Evolutionary conservation across 1,140 invertebrate genomes (phyloP).

Genomic region (Eubasilissa regina): DNA sequence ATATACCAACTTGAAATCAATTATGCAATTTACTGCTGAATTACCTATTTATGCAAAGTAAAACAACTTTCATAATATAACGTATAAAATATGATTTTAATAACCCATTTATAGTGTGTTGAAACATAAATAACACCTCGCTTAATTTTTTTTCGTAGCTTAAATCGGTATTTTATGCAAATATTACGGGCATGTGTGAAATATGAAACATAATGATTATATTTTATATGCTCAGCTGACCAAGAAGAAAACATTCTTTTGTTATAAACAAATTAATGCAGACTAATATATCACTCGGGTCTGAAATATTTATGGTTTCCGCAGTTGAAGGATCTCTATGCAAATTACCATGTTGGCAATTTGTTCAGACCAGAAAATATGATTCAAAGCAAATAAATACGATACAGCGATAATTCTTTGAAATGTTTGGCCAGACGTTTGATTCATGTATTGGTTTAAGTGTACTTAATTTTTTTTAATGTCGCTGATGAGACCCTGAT

Average conservation of each 20-base stretch:
- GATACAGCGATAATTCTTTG: neutral
- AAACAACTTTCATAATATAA: too few species aligned
- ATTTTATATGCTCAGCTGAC: constrained; percentile 19
- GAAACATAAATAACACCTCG: neutral
- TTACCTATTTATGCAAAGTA: too few species aligned
- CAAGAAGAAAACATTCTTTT: constrained; percentile 22
- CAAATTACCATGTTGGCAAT: constrained; percentile 27
- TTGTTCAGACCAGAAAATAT: constrained; percentile 12
- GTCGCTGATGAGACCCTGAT: too few species aligned
- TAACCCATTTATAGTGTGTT: neutral
- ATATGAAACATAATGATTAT: constrained; percentile 4
- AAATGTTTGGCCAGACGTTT: neutral
- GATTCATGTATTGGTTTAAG: neutral
- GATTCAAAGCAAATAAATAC: constrained; percentile 5
- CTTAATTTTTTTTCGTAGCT: neutral
- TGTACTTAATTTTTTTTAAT: too few species aligned
- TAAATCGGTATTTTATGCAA: constrained; percentile 23
- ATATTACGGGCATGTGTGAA: constrained; percentile 4
- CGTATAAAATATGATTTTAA: neutral
- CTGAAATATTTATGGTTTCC: constrained; percentile 26
- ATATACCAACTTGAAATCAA: too few species aligned
- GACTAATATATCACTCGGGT: constrained; percentile 20
- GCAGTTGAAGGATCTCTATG: neutral
- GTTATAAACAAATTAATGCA: neutral
- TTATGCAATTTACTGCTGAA: too few species aligned